Evolutionary conservation across 2,888 invertebrate species (phyloP).

Genomic region (Tenthredo mesomela): DNA sequence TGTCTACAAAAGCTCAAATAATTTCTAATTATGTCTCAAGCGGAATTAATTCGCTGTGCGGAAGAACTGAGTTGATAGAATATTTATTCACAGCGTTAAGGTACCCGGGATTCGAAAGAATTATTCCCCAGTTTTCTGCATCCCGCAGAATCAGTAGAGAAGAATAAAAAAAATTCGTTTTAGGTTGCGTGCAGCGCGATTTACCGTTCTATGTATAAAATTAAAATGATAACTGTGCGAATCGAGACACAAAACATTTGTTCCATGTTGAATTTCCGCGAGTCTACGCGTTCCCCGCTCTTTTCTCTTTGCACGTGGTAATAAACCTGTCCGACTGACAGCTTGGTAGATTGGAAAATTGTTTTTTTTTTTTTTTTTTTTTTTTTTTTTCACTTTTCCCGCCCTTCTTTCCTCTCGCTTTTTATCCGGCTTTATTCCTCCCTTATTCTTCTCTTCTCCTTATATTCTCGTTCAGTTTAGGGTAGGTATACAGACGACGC

Average conservation of each 20-base stretch:
- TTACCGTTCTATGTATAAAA: not conserved
- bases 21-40: not conserved
- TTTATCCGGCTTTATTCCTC: not conserved
- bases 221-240: not conserved
- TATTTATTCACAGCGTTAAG: not conserved
- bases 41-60: not conserved
- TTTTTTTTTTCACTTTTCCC: not conserved
- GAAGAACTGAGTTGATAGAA: not conserved
- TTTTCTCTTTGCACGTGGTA: constrained; percentile 50
- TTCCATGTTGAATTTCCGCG: constrained; percentile 12
- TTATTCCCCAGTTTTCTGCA: not conserved
- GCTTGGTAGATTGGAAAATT: constrained; percentile 63
- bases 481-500: not conserved
- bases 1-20: not conserved
- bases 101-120: not conserved
- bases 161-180: not conserved
- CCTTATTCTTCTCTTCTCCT: not conserved
- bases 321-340: constrained; percentile 61
- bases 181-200: not conserved
- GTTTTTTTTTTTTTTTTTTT: constrained; percentile 57
- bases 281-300: constrained; percentile 25
- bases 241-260: constrained; percentile 35
- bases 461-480: not conserved
- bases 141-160: not conserved
- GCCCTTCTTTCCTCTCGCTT: not conserved